Evolutionary conservation across 2,113 vertebrate species (phyloP), one percentile per base, ranked within the genome.

Genomic region (Poeciliopsis turrubarensis): DNA sequence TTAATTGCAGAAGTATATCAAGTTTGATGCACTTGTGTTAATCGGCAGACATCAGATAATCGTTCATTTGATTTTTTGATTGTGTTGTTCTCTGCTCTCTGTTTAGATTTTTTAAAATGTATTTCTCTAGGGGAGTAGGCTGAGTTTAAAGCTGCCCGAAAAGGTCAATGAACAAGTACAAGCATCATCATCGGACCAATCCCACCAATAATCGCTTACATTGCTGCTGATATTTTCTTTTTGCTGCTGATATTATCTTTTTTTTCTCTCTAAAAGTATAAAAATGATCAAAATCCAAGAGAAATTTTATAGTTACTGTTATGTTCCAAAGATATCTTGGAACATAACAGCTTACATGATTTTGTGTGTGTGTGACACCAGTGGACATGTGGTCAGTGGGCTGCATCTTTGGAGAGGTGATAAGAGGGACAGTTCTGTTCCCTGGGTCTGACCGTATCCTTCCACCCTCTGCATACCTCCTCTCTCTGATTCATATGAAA

Each of bases 351-450:
- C 17, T 54, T 78, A 66, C 76, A 69, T 74, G 72, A 65, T 31
- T 47, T 19, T 78, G 66, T 64, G 60, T 64, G 57, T 65, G 94
- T 95, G 95, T 93, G 94, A 94, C 90, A 91, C 89, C 95, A 98
- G 97, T 99, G 96, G 97, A 99, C 96, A 98, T 98, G 96, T 98
- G 97, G 97, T 98, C 97, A 95, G 96, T 98, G 91, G 97, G 97
- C 95, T 98, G 97, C 95, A 98, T 98, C 96, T 97, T 97, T 97
- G 97, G 97, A 94, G 97, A 99, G 94, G 96, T 99, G 95, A 96
- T 99, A 95, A 98, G 96, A 97, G 97, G 97, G 87, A 95, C 95
- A 87, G 97, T 98, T 94, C 95, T 99, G 92, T 98, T 98, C 94
- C 96, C 97, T 71, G 97, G 97, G 92, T 98, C 95, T 88, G 97